These are phyloP conservation scores for Rhadinocentrus ornatus DNA, from an alignment of 2,797 vertebrate species.

Conservation along the genomic window DNA sequence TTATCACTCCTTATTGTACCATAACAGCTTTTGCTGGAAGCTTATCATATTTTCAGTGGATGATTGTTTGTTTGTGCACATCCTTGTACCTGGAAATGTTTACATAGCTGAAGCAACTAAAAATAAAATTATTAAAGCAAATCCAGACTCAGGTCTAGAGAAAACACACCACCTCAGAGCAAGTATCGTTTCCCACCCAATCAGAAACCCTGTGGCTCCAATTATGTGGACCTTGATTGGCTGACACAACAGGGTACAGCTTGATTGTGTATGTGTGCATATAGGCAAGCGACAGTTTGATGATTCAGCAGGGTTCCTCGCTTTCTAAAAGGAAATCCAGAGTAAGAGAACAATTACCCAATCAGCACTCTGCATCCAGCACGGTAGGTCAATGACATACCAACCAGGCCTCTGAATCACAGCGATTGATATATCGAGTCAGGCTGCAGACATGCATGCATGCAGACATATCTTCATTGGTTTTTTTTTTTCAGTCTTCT, in stretches of 20 bases:
- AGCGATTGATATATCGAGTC: conserved; percentile 55
- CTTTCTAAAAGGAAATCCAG: conserved; percentile 41
- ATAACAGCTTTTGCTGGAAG: conserved; percentile 10
- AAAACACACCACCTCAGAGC: conserved; percentile 21
- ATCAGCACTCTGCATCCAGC: conserved; percentile 54
- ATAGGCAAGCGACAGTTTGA: conserved; percentile 28
- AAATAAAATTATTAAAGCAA: conserved; percentile 9
- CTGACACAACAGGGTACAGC: conserved; percentile 21
- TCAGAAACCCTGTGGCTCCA: conserved; percentile 47
- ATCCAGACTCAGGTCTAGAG: conserved; percentile 26
- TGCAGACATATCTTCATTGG: not conserved
- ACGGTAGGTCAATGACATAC: conserved; percentile 54
- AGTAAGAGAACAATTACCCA: conserved; percentile 53
- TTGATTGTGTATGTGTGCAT: not conserved
- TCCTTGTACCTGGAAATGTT: conserved; percentile 39
- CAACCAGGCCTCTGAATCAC: conserved; percentile 36
- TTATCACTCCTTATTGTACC: not conserved
- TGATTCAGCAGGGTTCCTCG: conserved; percentile 55
- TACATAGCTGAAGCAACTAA: conserved; percentile 24
- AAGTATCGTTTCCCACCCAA: conserved; percentile 30
- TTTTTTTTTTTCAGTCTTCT: not conserved
- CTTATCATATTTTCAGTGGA: not conserved
- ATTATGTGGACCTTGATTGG: conserved; percentile 62
- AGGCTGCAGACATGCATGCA: conserved; percentile 7
- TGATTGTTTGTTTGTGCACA: conserved; percentile 2